Evolutionary conservation across 2,888 invertebrate genomes (phyloP), one percentile per base, ranked within the genome.

Genomic region (Nezara viridula): DNA sequence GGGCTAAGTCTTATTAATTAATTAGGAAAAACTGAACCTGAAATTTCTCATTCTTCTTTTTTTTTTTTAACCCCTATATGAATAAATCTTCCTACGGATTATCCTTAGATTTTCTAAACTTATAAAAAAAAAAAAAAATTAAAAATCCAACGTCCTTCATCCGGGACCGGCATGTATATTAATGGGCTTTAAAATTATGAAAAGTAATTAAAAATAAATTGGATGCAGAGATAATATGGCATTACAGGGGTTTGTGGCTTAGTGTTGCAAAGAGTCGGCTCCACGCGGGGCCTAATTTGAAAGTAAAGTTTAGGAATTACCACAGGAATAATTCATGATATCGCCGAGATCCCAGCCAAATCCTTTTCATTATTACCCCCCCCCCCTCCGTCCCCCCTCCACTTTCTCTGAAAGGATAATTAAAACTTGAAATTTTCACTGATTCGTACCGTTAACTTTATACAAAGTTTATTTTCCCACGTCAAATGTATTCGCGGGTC

Each of bases 191-290:
- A 87, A 89, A 87, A 89, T 89, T 87, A 87, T 89, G 81, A 89
- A 89, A 89, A 89, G 89, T 89, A 86, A 89, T 89, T 89, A 89
- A 89, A 87, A 89, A 89, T 89, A 89, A 89, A 89, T 89, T 89
- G 89, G 88, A 87, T 89, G 89, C 87, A 87, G 73, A 86, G 89
- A 88, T 89, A 86, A 89, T 87, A 87, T 60, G 81, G 89, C 50
- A 87, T 87, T 89, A 87, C 60, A 88, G 85, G 86, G 87, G 89
- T 77, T 66, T 27, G 50, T 49, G 66, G 89, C 86, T 86, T 88
- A 88, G 81, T n/a, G 32, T 50, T 77, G 88, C 88, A 77, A 88
- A 88, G 88, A 88, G 77, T 88, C 85, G 21, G 49, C 52, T 40
- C 16, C n/a, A 37, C 27, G 27, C 50, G 4, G 32, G 5, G 88